phyloP scores from a whole-genome alignment of 1,140 invertebrate genomes.

The Megalopta genalis region DNA sequence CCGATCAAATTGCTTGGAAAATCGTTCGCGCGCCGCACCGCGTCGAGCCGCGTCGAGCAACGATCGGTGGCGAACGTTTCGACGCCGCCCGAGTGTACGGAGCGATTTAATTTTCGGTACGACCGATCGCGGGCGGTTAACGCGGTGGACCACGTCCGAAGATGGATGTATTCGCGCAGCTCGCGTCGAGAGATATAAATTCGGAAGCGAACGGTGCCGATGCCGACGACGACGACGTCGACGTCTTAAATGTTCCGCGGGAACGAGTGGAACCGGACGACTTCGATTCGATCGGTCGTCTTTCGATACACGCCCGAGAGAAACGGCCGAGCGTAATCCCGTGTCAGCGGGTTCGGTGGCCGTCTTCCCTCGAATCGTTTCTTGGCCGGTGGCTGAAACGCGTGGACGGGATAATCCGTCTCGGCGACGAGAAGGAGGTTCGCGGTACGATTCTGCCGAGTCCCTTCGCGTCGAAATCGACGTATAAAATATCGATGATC shows the following conservation, averaged over 20 bases:
- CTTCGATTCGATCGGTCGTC: neutral
- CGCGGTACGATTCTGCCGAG: too few species aligned
- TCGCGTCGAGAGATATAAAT: too few species aligned
- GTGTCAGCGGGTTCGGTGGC: neutral
- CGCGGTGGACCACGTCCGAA: too few species aligned
- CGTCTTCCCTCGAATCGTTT: neutral
- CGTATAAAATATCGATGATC: conserved; percentile 19
- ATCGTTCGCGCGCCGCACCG: neutral
- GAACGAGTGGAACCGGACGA: neutral
- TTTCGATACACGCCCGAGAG: neutral
- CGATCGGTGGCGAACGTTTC: neutral
- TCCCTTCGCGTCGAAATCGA: neutral
- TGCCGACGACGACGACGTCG: too few species aligned
- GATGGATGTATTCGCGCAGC: too few species aligned
- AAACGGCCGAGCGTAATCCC: neutral
- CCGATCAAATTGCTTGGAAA: neutral
- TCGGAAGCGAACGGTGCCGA: neutral
- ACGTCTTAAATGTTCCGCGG: neutral
- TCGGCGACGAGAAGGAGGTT: too few species aligned
- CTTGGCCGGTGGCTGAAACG: neutral
- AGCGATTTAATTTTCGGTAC: too few species aligned
- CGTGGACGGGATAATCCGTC: neutral
- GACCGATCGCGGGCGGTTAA: too few species aligned
- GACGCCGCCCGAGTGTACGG: too few species aligned
- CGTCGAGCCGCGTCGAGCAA: too few species aligned